A percentile compares a stretch with the other conserved stretches of the same genome.
Conservation (phyloP, 2,113 vertebrate species). For the Festucalex cinctus region DNA sequence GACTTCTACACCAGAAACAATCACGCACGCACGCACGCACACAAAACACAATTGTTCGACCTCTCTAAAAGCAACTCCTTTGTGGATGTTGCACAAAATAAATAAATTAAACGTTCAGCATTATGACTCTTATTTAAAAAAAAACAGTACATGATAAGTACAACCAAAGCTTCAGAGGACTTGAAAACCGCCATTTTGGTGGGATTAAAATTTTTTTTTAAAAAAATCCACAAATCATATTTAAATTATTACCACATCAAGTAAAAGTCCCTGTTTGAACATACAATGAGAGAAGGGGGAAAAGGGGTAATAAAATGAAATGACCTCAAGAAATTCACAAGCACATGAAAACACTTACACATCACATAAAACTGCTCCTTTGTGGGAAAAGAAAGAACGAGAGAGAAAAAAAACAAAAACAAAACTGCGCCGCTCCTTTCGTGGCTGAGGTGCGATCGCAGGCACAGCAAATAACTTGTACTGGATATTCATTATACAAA, state of each 20-base stretch:
- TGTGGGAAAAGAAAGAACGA: constrained; percentile 38
- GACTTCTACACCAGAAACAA: constrained; percentile 52
- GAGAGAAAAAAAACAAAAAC: constrained; percentile 45
- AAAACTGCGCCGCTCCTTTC: constrained; percentile 55
- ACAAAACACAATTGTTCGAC: constrained; percentile 46
- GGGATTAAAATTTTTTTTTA: no score
- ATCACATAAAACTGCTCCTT: constrained; percentile 67
- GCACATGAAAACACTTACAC: constrained; percentile 76
- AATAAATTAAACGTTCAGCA: constrained; percentile 74
- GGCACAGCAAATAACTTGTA: constrained; percentile 73
- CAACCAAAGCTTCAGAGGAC: constrained; percentile 65
- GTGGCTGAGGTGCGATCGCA: constrained; percentile 56
- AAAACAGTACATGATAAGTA: constrained; percentile 66
- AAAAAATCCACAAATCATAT: constrained; percentile 51
- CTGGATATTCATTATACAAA: constrained; percentile 65
- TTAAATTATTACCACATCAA: constrained; percentile 66
- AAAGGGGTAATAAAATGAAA: constrained; percentile 55
- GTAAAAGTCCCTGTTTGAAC: constrained; percentile 72
- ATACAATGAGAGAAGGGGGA: constrained; percentile 50
- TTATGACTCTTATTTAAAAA: constrained; percentile 57
- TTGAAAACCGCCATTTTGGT: constrained; percentile 48
- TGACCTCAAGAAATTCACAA: constrained; percentile 76
- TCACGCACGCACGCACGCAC: no score
- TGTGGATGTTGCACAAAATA: constrained; percentile 66
- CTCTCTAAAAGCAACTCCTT: constrained; percentile 53